Evolutionary conservation across 2,113 vertebrate species (phyloP), one percentile per base, ranked within the genome.

Genomic region (Piprites chloris): DNA sequence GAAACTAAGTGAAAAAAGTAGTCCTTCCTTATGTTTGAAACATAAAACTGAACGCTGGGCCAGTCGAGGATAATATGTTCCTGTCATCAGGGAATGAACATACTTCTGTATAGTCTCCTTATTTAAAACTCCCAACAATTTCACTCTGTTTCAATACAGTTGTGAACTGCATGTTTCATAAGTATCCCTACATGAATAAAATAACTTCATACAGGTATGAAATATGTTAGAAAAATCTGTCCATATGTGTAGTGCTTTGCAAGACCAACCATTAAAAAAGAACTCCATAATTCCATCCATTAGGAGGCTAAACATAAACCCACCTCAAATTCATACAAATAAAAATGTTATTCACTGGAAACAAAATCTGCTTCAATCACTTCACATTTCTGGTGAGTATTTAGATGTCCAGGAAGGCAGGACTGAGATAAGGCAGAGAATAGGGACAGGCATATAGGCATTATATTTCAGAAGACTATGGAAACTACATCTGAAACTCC

Each of bases 371-470:
- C 9, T 56, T 55, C 19, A 26, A 32, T 87, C 6, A 4, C 22
- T 32, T 87, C 6, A 4, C 22, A n/a, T 74, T 74, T 66, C 41
- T 66, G 14, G 27, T 56, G 33, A 30, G 8, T 77, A 61, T 67
- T 90, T 67, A 55, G 30, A 30, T 44, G 46, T 6, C 11, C 76
- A 77, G 68, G 30, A 77, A 84, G 2, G 1, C 30, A 47, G 4
- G 35, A 37, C 23, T 87, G 49, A 77, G 46, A 55, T 44, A 77
- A 73, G 42, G 12, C 39, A 81, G 59, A 77, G 18, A 87, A 74
- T 2, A 3, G 4, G 2, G 55, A 56, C n/a, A 3, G 73, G 4
- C 4, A 5, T 23, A 21, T 3, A 68, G 30, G 4, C 11, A 24
- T 42, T 55, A 50, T 59, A 47, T 33, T 83, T 83, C 13, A 39